phyloP scores from a whole-genome alignment of 2,888 invertebrate genomes.

The Tipula vernalis region DNA sequence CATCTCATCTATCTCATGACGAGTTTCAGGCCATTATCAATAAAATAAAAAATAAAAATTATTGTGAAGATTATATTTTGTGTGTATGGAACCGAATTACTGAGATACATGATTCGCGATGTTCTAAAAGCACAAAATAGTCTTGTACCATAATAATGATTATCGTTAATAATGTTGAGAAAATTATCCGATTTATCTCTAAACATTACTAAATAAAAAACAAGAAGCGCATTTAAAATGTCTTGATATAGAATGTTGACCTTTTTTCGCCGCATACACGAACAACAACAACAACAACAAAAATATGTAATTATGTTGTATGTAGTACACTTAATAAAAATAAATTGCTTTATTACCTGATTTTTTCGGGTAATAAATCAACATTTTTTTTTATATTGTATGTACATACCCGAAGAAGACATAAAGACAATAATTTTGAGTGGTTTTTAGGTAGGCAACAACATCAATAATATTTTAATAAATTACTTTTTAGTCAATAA shows the following conservation, averaged over 20 bases:
- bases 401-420: neutral
- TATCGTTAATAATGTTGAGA: neutral
- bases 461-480: neutral
- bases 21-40: neutral
- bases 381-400: neutral
- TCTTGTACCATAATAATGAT: neutral
- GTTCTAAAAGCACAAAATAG: neutral
- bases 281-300: neutral
- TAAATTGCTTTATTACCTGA: conserved; percentile 4
- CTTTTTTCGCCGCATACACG: neutral
- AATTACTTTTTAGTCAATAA: neutral
- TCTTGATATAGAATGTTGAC: neutral
- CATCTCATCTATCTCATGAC: neutral
- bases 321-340: neutral
- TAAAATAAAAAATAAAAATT: neutral
- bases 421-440: neutral
- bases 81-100: too few species aligned
- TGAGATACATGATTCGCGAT: neutral
- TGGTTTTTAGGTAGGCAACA: neutral
- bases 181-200: neutral
- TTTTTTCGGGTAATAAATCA: conserved; percentile 1
- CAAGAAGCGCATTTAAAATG: neutral
- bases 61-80: too few species aligned
- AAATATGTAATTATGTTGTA: neutral
- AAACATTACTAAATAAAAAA: neutral